phyloP scores from a whole-genome alignment of 2,888 invertebrate genomes.

The Panopea generosa region DNA sequence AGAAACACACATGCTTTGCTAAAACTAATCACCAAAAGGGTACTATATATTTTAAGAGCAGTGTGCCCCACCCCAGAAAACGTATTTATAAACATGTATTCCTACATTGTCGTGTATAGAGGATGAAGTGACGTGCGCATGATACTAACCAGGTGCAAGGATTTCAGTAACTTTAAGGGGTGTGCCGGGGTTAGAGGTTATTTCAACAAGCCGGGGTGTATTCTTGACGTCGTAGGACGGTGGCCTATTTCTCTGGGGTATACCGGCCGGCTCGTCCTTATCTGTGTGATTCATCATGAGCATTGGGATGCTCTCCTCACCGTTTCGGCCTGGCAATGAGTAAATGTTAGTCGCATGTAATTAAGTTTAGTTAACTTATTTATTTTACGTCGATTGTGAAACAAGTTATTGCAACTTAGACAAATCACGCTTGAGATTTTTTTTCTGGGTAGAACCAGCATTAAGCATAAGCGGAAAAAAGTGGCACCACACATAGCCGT shows the following conservation, averaged over 20 bases:
- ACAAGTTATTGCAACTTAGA: too few relatives aligned
- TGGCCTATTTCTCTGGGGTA: conserved; percentile 67
- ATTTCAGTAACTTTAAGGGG: conserved; percentile 80
- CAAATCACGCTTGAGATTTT: too few relatives aligned
- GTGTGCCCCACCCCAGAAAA: neutral
- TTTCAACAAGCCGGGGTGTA: conserved; percentile 77
- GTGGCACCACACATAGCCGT: too few relatives aligned
- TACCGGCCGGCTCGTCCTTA: conserved; percentile 64
- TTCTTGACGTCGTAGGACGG: conserved; percentile 69
- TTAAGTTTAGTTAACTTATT: too few relatives aligned
- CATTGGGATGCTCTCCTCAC: conserved; percentile 84
- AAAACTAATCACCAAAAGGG: too few relatives aligned
- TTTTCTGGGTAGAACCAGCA: too few relatives aligned
- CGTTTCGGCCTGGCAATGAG: conserved; percentile 74
- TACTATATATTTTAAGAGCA: too few relatives aligned
- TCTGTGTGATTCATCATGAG: conserved; percentile 83
- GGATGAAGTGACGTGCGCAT: neutral
- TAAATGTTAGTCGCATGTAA: conserved; percentile 13
- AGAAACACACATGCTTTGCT: too few relatives aligned
- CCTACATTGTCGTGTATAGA: neutral
- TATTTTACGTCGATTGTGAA: too few relatives aligned
- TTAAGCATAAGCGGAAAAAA: too few relatives aligned
- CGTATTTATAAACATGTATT: neutral
- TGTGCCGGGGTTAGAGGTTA: conserved; percentile 77
- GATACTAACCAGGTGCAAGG: conserved; percentile 75